phyloP scores from a whole-genome alignment of 2,113 vertebrate species.

The Brachypteracias leptosomus region DNA sequence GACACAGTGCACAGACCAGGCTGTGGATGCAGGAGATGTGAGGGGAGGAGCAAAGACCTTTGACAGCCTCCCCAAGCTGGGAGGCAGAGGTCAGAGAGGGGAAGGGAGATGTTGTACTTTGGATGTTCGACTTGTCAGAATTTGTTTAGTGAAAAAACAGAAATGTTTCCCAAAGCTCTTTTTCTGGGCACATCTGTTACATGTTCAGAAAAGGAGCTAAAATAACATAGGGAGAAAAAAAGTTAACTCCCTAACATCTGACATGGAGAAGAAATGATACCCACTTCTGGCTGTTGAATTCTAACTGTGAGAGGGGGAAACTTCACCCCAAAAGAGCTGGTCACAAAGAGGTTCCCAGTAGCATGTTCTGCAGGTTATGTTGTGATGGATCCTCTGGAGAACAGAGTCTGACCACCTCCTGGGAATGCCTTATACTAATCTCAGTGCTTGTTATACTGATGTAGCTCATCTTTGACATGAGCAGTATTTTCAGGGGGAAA shows the following conservation, averaged over 20 bases:
- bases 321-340: neutral
- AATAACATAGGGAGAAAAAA: neutral
- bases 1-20: neutral
- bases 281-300: neutral
- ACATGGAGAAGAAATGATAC: neutral
- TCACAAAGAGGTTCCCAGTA: neutral
- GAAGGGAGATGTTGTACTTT: slow-evolving; percentile 17
- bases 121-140: slow-evolving; percentile 12
- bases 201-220: neutral
- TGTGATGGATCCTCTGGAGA: neutral
- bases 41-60: neutral
- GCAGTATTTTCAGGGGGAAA: neutral
- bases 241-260: neutral
- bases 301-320: neutral
- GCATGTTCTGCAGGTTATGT: neutral
- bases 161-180: slow-evolving; percentile 40
- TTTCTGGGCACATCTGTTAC: neutral
- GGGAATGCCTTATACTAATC: neutral
- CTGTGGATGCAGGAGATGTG: neutral
- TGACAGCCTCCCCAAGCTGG: slow-evolving; percentile 10
- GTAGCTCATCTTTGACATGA: neutral
- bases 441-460: neutral
- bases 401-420: neutral
- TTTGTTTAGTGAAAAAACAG: slow-evolving; percentile 30
- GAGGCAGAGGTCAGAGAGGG: slow-evolving; percentile 26